These are phyloP conservation scores for Crotalus horridus DNA, from an alignment of 2,113 vertebrate genomes.

Conservation along the genomic window DNA sequence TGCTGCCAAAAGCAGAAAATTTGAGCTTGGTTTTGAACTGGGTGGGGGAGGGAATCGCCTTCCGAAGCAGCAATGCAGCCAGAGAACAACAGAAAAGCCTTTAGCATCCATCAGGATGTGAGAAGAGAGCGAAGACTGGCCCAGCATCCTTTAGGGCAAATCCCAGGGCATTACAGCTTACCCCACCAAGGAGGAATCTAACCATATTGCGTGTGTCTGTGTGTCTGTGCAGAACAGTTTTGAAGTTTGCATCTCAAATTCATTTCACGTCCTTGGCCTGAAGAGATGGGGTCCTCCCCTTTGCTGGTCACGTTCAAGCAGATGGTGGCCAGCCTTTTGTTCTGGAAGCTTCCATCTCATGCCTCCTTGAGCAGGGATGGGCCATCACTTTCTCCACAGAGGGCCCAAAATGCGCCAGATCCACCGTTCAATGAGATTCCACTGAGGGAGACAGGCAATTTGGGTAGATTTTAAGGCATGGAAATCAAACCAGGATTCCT, in stretches of 20 bases:
- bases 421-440: background rate
- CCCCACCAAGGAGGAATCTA: background rate
- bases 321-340: background rate
- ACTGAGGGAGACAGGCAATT: background rate
- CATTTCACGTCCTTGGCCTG: background rate
- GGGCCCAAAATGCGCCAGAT: background rate
- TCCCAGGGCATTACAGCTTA: background rate
- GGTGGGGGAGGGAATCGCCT: conserved; percentile 8
- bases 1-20: conserved; percentile 15
- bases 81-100: conserved; percentile 22
- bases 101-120: background rate
- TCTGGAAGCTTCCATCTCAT: background rate
- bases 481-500: background rate
- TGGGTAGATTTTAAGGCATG: background rate
- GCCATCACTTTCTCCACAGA: background rate
- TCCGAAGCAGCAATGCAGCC: conserved; percentile 32
- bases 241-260: background rate
- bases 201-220: background rate
- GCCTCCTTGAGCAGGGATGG: background rate
- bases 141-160: conserved; percentile 6
- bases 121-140: background rate
- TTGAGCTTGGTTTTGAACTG: conserved; percentile 40
- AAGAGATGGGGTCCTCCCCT: background rate
- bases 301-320: background rate
- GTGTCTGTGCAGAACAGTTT: background rate